Base-by-base conservation (phyloP, 2,113 vertebrate species). In the Hystrix cristata region DNA sequence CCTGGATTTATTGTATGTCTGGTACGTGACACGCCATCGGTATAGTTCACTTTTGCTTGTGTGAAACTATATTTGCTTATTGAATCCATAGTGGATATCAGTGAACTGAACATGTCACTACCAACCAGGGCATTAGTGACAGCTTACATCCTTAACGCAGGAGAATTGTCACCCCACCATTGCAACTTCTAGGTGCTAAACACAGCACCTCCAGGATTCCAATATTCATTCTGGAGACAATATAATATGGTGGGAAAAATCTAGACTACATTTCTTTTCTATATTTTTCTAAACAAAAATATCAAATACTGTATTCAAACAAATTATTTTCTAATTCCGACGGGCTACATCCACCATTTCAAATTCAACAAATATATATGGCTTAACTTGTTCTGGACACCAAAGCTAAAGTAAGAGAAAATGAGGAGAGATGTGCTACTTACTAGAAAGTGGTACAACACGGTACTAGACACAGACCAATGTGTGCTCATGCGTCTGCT, bases 221-320 rank as follows among this genome's bases (percentile, higher is more conserved):
- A 94, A 78, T 3, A 79, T 10, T 62, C 53, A 78, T 57, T 46
- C 87, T 78, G 93, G 59, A 95, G 25, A 60, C 27, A n/a, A 72
- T 71, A 85, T 43, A 79, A 87, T 59, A 55, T 48, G 48, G 13
- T 51, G 53, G 76, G 15, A 62, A 71, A 79, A 90, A 71, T 62
- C 29, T 10, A 79, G 76, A 87, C 19, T 82, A 57, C 18, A 18
- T 78, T 86, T 82, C 16, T 92, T 90, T 65, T 80, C 27, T 74
- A 3, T 74, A 67, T 29, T 93, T 90, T 93, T 69, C 59, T 38
- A 92, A 69, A 82, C 59, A 57, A 90, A 92, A 92, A 84, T 65
- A 48, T 12, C 8, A 34, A 90, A 53, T 25, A 19, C 3, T 34
- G 2, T 53, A 31, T 43, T 7, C 71, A 78, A 23, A 55, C 85